A percentile compares a stretch with the other conserved stretches of the same genome.
Conservation (phyloP, 2,797 vertebrate genomes). For the Girardinus metallicus region DNA sequence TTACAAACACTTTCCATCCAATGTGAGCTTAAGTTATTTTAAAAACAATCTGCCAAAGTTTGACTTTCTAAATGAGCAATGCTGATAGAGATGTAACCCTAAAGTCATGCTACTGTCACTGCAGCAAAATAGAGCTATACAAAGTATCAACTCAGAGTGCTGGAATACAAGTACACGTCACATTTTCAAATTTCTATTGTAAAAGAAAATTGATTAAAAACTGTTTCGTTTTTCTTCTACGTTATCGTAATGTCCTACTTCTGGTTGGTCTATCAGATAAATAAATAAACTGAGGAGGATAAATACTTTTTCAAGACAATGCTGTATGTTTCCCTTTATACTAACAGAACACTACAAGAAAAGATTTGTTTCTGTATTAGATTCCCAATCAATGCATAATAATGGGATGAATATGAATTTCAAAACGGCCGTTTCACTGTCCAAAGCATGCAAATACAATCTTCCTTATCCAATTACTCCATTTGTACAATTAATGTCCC, state of each 20-base stretch:
- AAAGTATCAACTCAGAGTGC: neutral
- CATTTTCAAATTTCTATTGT: neutral
- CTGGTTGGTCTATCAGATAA: neutral
- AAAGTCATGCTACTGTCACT: neutral
- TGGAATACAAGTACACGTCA: neutral
- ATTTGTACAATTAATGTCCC: slow-evolving; percentile 69
- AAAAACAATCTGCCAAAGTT: neutral
- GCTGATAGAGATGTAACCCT: too few relatives aligned
- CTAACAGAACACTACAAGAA: neutral
- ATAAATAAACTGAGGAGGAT: neutral
- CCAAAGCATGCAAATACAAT: slow-evolving; percentile 72
- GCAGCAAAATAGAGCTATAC: neutral
- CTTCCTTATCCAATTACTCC: slow-evolving; percentile 72
- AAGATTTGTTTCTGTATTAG: slow-evolving; percentile 37
- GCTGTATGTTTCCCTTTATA: neutral
- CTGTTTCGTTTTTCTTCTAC: neutral
- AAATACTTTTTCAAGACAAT: neutral
- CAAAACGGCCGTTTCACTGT: slow-evolving; percentile 48
- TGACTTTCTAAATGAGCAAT: neutral
- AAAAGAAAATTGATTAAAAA: neutral
- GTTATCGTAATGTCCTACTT: neutral
- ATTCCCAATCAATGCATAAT: slow-evolving; percentile 57
- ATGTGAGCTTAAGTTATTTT: neutral
- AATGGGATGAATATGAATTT: slow-evolving; percentile 66
- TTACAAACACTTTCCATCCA: neutral